Conservation (phyloP, 2,797 vertebrate genomes). For the Hirundo rustica region DNA sequence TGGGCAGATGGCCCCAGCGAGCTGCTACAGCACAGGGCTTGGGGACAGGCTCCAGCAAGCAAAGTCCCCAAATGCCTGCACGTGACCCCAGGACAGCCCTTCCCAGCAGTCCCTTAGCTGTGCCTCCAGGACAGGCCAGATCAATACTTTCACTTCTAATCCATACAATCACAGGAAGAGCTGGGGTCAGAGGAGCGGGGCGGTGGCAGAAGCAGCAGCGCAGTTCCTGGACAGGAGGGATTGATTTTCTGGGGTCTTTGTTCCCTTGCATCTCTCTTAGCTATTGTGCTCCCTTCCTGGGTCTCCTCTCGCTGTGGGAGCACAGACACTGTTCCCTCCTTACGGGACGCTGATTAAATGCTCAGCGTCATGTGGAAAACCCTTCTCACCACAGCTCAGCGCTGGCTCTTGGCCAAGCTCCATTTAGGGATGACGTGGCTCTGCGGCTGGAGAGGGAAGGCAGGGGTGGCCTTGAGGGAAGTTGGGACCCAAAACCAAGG, state of each 20-base stretch:
- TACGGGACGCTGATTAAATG: not conserved
- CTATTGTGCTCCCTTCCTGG: not conserved
- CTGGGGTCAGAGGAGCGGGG: not conserved
- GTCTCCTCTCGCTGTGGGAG: not conserved
- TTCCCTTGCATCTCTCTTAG: not conserved
- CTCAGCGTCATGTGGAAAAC: not conserved
- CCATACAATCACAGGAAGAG: not conserved
- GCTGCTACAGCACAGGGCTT: not conserved
- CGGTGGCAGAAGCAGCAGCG: not conserved
- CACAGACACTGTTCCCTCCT: not conserved
- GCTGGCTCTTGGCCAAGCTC: not conserved
- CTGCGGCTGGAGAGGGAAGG: not conserved
- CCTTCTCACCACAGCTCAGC: accelerated
- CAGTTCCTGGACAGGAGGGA: not conserved
- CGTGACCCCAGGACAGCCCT: not conserved
- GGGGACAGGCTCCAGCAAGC: not conserved
- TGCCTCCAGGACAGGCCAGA: not conserved
- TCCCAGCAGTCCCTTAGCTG: not conserved
- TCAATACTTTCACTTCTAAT: not conserved
- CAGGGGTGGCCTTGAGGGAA: accelerated
- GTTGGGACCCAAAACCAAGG: not conserved
- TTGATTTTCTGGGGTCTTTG: not conserved
- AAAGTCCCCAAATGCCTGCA: not conserved
- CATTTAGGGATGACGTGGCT: not conserved
- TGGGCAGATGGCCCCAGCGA: not conserved